Conservation (phyloP, 2,888 invertebrate species). For the Spicauda simplicius region DNA sequence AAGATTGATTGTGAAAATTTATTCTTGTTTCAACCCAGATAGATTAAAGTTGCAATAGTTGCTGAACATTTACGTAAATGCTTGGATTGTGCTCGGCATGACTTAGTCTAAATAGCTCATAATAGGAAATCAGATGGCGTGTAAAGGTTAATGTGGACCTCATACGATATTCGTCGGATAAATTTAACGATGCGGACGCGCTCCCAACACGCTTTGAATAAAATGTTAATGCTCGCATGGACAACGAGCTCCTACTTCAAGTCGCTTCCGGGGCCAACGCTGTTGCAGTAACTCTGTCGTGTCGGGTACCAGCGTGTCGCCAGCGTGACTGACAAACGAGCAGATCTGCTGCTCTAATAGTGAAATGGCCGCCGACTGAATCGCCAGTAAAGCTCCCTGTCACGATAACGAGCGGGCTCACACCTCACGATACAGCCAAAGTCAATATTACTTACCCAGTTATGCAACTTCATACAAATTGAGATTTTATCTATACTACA, state of each 20-base stretch:
- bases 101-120: slow-evolving; percentile 14
- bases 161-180: slow-evolving; percentile 36
- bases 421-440: slow-evolving; percentile 16
- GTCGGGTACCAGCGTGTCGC: slow-evolving; percentile 1
- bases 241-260: neutral
- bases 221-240: slow-evolving; percentile 29
- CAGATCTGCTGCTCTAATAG: slow-evolving; percentile 21
- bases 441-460: neutral
- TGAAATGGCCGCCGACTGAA: slow-evolving; percentile 18
- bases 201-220: slow-evolving; percentile 27
- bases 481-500: neutral
- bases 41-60: neutral
- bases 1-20: no score
- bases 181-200: slow-evolving; percentile 31
- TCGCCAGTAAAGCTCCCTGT: slow-evolving; percentile 20
- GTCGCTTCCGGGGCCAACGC: slow-evolving; percentile 24
- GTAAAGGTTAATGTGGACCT: slow-evolving; percentile 28
- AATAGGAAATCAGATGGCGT: slow-evolving; percentile 21
- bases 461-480: neutral
- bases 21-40: neutral
- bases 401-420: slow-evolving; percentile 25
- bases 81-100: neutral
- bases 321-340: slow-evolving; percentile 21
- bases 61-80: neutral
- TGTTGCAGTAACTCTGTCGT: slow-evolving; percentile 24